Percentiles rank a stretch among this genome's conserved stretches.
Evolutionary conservation across 1,140 invertebrate species (phyloP).

Genomic region (Penaeus vannamei): DNA sequence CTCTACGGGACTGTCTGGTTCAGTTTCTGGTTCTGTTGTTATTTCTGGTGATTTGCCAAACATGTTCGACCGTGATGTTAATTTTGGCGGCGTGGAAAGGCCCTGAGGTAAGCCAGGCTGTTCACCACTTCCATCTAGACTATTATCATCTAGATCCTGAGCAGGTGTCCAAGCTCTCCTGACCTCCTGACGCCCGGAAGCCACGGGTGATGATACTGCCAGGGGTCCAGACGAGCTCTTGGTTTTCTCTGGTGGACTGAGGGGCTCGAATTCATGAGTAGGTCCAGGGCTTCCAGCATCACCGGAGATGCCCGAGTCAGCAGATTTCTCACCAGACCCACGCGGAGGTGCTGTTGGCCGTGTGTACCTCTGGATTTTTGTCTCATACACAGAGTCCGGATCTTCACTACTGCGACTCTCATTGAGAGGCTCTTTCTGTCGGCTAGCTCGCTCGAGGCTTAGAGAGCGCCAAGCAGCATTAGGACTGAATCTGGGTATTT

Average conservation of each 20-base stretch:
- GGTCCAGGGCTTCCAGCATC: conserved; percentile 76
- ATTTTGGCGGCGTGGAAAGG: conserved; percentile 74
- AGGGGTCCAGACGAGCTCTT: conserved; percentile 66
- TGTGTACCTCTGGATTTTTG: conserved; percentile 74
- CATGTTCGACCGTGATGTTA: conserved; percentile 78
- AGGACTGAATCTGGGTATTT: conserved; percentile 85
- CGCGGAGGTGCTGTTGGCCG: conserved; percentile 74
- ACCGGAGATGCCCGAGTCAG: conserved; percentile 85
- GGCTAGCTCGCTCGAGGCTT: conserved; percentile 67
- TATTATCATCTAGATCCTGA: conserved; percentile 81
- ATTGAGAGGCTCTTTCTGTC: conserved; percentile 43
- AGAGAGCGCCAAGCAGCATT: conserved; percentile 85
- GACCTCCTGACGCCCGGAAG: conserved; percentile 54
- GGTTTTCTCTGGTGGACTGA: conserved; percentile 48
- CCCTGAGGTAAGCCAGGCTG: conserved; percentile 56
- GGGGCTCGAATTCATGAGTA: conserved; percentile 67
- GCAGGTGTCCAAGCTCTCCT: conserved; percentile 81
- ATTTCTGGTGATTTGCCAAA: conserved; percentile 82
- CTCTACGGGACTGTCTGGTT: conserved; percentile 78
- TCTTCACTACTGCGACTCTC: conserved; percentile 69
- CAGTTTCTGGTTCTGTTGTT: conserved; percentile 74
- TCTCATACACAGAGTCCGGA: conserved; percentile 72
- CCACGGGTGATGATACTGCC: conserved; percentile 69
- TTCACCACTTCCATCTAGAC: conserved; percentile 79
- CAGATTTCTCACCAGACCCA: conserved; percentile 78